Base-by-base conservation (phyloP, 2,888 invertebrate species). In the Drosophila pegasa region DNA sequence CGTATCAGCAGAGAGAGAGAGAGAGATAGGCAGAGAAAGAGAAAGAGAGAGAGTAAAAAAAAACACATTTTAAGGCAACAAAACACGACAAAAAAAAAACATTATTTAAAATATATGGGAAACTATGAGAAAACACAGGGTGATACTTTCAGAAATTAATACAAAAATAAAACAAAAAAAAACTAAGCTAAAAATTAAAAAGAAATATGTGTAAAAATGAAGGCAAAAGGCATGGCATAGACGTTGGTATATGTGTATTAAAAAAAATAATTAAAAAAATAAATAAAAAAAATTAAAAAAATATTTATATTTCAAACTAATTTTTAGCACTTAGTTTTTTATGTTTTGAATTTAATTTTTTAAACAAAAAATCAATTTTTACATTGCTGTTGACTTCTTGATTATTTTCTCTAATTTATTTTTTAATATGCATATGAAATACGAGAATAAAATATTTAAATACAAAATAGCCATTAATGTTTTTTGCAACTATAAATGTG, bases 111-210 rank as follows among this genome's bases (percentile, higher is more conserved):
- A 78, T 67, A 80, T 71, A 77, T 78, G 72, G 71, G 68, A 82
- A 77, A 90, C 87, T 85, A 81, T 88, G 89, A 89, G 88, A 90
- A 90, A 91, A 91, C 87, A 91, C 91, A 91, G 91, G 91, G 91
- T 91, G 91, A 91, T 91, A 91, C 88, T 82, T 88, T 90, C 80
- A 80, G 81, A 83, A 83, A 89, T 81, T 76, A 84, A 82, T 79
- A 87, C 75, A 81, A 84, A 70, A 65, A 55, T 64, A 63, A 40
- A 68, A 61, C 70, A 78, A 81, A 70, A 72, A 68, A 72, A 75
- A 67, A 72, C 68, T 84, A 84, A 87, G 88, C 80, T 78, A 82
- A 87, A 83, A 77, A 63, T 71, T 73, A 75, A 71, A 70, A 62
- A 62, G n/a, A 14, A 63, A 70, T 59, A 68, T 64, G 65, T 61